phyloP scores from a whole-genome alignment of 1,140 invertebrate genomes.

The Drosophila eugracilis region DNA sequence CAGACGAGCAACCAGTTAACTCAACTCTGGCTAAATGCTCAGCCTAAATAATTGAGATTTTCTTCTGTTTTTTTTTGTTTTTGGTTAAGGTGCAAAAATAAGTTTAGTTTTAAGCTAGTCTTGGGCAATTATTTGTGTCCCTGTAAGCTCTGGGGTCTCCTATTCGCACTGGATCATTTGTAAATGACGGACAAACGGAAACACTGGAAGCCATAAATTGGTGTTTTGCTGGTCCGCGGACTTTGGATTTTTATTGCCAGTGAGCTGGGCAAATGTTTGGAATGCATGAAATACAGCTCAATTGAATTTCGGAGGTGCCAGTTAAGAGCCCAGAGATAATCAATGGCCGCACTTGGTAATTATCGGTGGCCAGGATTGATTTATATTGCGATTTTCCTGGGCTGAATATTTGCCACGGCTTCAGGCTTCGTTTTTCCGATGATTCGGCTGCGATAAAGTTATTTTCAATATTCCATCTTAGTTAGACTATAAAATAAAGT shows the following conservation, averaged over 20 bases:
- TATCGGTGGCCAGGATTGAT: constrained; percentile 28
- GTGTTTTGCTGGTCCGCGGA: constrained; percentile 5
- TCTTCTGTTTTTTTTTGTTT: constrained; percentile 10
- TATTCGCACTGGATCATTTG: constrained; percentile 17
- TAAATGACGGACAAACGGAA: constrained; percentile 20
- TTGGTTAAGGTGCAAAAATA: constrained; percentile 57
- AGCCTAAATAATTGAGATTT: constrained; percentile 75
- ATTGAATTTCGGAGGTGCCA: constrained; percentile 33
- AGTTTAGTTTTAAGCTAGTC: constrained; percentile 27
- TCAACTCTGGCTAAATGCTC: constrained; percentile 44
- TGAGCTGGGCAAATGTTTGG: constrained; percentile 42
- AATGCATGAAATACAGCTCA: constrained; percentile 53
- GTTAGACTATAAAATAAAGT: neutral
- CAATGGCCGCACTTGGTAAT: constrained; percentile 28
- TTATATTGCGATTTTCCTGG: constrained; percentile 14
- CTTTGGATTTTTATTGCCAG: constrained; percentile 29
- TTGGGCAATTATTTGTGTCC: constrained; percentile 42
- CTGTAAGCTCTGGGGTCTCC: neutral
- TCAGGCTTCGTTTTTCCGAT: neutral
- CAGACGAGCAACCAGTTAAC: constrained; percentile 20
- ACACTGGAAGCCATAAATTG: constrained; percentile 26
- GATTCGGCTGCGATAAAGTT: neutral
- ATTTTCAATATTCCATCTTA: neutral
- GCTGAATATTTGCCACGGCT: constrained; percentile 28
- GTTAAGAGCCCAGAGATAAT: constrained; percentile 35